Conservation (phyloP, 2,113 vertebrate species). For the Saiga tatarica region DNA sequence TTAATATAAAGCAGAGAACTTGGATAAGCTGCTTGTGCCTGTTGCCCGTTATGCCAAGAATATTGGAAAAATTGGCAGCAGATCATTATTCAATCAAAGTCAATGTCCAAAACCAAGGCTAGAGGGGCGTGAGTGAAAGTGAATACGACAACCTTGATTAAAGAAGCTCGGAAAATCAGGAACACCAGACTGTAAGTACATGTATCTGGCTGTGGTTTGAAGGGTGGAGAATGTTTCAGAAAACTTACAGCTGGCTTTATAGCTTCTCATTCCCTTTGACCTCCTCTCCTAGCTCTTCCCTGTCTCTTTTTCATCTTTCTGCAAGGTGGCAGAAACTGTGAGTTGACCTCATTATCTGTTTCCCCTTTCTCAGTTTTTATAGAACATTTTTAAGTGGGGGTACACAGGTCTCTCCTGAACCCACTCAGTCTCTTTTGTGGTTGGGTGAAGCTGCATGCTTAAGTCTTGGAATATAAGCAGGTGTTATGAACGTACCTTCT, state of each 20-base stretch:
- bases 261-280: background rate
- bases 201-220: accelerated
- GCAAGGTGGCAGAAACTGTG: background rate
- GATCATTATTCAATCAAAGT: slow-evolving; percentile 1
- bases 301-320: background rate
- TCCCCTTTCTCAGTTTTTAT: background rate
- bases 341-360: background rate
- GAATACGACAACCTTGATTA: background rate
- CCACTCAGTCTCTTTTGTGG: background rate
- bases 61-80: background rate
- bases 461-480: background rate
- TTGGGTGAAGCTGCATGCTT: background rate
- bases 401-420: background rate
- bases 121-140: background rate
- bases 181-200: background rate
- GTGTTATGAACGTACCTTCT: background rate
- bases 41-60: background rate
- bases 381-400: background rate
- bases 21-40: background rate
- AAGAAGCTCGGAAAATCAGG: background rate
- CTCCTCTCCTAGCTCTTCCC: background rate
- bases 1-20: slow-evolving; percentile 31
- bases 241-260: background rate
- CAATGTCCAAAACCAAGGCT: background rate
- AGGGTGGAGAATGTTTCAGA: background rate